phyloP scores from a whole-genome alignment of 1,140 invertebrate species.

The Coptotermes formosanus region DNA sequence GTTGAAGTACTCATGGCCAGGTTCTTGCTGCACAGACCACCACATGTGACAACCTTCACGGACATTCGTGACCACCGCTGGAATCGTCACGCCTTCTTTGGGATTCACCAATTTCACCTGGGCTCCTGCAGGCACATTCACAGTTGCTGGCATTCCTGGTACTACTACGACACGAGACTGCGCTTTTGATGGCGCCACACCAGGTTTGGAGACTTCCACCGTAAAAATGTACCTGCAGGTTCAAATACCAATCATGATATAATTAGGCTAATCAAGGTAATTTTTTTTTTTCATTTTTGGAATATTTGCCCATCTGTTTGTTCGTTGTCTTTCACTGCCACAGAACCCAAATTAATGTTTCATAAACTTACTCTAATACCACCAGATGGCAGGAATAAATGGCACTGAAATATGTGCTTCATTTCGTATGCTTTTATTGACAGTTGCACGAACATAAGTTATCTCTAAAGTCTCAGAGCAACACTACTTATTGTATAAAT shows the following conservation, averaged over 20 bases:
- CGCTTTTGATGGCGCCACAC: not conserved
- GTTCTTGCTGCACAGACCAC: constrained; percentile 30
- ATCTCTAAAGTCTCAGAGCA: too few species aligned
- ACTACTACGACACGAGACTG: constrained; percentile 19
- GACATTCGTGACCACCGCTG: constrained; percentile 18
- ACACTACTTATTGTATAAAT: too few species aligned
- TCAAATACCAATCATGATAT: not conserved
- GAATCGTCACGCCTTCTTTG: constrained; percentile 24
- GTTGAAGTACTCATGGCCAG: constrained; percentile 30
- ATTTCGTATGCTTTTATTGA: too few species aligned
- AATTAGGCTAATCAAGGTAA: too few species aligned
- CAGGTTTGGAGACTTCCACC: constrained; percentile 27
- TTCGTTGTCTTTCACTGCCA: too few species aligned
- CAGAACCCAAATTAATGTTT: too few species aligned
- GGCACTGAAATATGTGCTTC: too few species aligned
- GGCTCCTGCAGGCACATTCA: constrained; percentile 12
- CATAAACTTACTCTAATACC: too few species aligned
- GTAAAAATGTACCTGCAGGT: constrained; percentile 31
- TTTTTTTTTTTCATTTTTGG: too few species aligned
- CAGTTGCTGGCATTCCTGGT: constrained; percentile 24
- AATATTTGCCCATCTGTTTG: too few species aligned
- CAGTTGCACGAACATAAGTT: too few species aligned
- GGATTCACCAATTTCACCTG: constrained; percentile 18
- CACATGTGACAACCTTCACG: constrained; percentile 24
- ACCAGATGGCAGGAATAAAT: too few species aligned